These are phyloP conservation scores for Heliocidaris tuberculata DNA, from an alignment of 35 echinoderm and acorn worm species.

Conservation along the genomic window DNA sequence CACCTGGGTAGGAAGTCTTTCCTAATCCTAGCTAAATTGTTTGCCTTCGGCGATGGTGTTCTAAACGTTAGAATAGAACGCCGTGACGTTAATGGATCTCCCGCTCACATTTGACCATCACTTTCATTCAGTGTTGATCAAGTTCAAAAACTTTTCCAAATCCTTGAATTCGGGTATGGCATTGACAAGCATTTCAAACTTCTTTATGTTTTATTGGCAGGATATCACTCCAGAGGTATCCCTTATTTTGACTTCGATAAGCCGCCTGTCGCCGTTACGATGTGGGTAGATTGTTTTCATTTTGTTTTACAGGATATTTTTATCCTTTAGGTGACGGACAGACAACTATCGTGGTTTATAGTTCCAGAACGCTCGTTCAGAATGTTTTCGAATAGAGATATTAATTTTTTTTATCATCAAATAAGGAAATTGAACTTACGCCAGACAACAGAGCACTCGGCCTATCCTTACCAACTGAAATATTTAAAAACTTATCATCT, in stretches of 20 bases:
- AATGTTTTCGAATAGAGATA: too few species aligned
- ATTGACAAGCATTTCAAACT: background rate
- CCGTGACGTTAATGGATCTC: background rate
- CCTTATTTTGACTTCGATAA: background rate
- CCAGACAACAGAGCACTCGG: too few species aligned
- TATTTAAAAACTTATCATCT: too few species aligned
- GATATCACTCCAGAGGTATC: background rate
- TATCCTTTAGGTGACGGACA: background rate
- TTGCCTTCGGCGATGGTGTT: background rate
- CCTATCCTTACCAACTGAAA: too few species aligned
- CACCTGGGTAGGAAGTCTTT: background rate
- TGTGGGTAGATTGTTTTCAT: background rate
- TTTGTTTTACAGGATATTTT: background rate
- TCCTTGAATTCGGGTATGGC: background rate
- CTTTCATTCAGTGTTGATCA: background rate
- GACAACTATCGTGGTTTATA: too few species aligned
- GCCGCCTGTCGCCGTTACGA: background rate
- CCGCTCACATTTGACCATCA: background rate
- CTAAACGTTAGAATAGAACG: background rate
- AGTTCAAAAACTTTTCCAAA: background rate
- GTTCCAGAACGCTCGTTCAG: too few species aligned
- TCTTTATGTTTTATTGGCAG: background rate
- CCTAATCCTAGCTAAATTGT: constrained; percentile 3
- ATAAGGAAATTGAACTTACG: too few species aligned
- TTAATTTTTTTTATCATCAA: too few species aligned